Evolutionary conservation across 1,140 invertebrate genomes (phyloP).

Genomic region (Megalopta genalis): DNA sequence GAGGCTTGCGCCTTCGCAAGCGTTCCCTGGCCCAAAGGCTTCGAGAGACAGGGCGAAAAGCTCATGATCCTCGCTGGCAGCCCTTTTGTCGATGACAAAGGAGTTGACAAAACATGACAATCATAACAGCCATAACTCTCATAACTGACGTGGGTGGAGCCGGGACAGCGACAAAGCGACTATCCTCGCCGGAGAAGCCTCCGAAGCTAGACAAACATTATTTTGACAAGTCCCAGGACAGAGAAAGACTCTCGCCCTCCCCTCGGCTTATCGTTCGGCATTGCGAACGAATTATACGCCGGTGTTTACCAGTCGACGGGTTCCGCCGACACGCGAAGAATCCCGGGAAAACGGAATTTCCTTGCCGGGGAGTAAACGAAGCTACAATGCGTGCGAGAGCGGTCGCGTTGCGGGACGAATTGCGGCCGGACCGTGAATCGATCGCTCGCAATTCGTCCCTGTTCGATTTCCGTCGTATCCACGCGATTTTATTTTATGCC

Average conservation of each 20-base stretch:
- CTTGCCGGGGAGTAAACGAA: too few species aligned
- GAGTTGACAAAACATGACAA: constrained; percentile 79
- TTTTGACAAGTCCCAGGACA: constrained; percentile 64
- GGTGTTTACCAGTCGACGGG: neutral
- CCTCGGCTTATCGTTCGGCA: constrained; percentile 46
- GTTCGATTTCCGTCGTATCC: too few species aligned
- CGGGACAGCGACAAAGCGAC: constrained; percentile 48
- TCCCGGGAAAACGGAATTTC: too few species aligned
- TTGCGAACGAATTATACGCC: constrained; percentile 54
- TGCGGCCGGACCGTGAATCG: too few species aligned
- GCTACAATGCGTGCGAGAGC: too few species aligned
- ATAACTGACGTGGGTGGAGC: constrained; percentile 68
- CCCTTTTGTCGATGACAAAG: constrained; percentile 69
- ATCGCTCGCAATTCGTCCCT: too few species aligned
- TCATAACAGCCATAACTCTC: constrained; percentile 70
- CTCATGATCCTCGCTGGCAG: constrained; percentile 44
- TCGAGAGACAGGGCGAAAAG: neutral
- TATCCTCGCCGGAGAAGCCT: neutral
- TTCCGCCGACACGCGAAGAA: neutral
- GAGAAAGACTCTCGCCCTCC: constrained; percentile 33
- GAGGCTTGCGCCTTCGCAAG: neutral
- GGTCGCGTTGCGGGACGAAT: too few species aligned
- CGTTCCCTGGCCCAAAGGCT: neutral
- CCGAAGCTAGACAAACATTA: constrained; percentile 70
- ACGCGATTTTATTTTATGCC: too few species aligned